Evolutionary conservation across 1,140 invertebrate species (phyloP), one percentile per base, ranked within the genome.

Genomic region (Conus ventricosus): DNA sequence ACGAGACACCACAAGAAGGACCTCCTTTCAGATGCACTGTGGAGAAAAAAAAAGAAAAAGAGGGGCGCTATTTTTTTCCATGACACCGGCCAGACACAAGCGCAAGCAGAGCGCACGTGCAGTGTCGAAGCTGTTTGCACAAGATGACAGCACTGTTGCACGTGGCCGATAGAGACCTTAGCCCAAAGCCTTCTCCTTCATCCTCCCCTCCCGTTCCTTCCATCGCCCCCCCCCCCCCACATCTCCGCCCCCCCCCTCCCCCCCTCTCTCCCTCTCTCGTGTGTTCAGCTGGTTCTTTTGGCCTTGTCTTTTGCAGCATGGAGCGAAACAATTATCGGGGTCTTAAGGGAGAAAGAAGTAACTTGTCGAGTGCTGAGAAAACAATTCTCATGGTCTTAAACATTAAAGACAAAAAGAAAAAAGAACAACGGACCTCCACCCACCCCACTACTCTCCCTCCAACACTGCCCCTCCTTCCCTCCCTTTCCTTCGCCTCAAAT

Each of bases 21-120:
- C 3, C 39, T 39, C 39, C 39, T 39, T 39, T 39, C 39, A 39
- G 55, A 57, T 10, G 71, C n/a, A 39, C 11, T 3, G 27, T 4
- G 8, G 39, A 25, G 90, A 89, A 54, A 88, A 67, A 20, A 90
- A 89, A 57, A 90, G 89, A 27, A 90, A 89, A 27, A 90, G 84
- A 57, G 20, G 67, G 67, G 67, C 1, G 67, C 15, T 20, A 71
- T 71, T 60, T 15, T 60, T 20, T 20, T 71, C 67, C 67, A 23
- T 7, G 23, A 17, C 67, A n/a, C 20, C 11, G 67, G 13, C 67
- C 20, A 23, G 23, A 23, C 67, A 63, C 60, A 63, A 63, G 4
- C 60, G 15, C 80, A 55, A 8, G 80, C 80, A 15, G 17, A 20
- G 20, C 20, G 80, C 80, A 81, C 80, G 80, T 81, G 80, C 80